phyloP scores from a whole-genome alignment of 2,113 vertebrate genomes.

The Opisthocomus hoazin region DNA sequence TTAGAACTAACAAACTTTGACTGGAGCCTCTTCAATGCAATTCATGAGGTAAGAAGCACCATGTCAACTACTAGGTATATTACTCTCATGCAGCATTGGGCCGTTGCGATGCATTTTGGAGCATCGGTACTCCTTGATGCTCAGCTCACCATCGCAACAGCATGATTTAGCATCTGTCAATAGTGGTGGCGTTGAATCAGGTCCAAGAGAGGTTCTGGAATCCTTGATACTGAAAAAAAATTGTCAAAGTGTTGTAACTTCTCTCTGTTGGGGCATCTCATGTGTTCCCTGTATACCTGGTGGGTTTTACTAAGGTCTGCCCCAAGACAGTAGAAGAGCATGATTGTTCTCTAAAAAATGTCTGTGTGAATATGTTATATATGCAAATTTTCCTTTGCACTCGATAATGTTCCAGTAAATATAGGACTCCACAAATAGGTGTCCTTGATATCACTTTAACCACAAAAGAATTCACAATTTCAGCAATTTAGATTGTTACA shows the following conservation, averaged over 20 bases:
- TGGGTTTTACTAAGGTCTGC: background rate
- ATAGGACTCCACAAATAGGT: background rate
- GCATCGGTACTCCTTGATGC: background rate
- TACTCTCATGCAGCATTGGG: background rate
- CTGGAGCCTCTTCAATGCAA: conserved; percentile 89
- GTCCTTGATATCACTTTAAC: background rate
- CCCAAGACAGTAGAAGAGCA: background rate
- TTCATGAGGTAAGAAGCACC: conserved; percentile 84
- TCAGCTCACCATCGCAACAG: background rate
- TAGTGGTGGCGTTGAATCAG: background rate
- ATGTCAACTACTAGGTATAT: background rate
- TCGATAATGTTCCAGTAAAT: background rate
- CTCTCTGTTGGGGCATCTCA: background rate
- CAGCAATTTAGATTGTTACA: background rate
- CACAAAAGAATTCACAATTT: background rate
- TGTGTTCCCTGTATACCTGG: background rate
- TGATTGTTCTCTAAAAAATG: background rate
- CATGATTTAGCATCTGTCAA: background rate
- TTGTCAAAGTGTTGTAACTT: background rate
- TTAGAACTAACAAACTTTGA: conserved; percentile 92
- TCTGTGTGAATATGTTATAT: background rate
- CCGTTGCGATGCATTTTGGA: background rate
- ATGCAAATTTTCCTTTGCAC: background rate
- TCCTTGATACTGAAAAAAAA: background rate
- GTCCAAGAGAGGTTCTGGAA: background rate